phyloP scores from a whole-genome alignment of 2,797 vertebrate genomes.

The Diglossa cyanea region DNA sequence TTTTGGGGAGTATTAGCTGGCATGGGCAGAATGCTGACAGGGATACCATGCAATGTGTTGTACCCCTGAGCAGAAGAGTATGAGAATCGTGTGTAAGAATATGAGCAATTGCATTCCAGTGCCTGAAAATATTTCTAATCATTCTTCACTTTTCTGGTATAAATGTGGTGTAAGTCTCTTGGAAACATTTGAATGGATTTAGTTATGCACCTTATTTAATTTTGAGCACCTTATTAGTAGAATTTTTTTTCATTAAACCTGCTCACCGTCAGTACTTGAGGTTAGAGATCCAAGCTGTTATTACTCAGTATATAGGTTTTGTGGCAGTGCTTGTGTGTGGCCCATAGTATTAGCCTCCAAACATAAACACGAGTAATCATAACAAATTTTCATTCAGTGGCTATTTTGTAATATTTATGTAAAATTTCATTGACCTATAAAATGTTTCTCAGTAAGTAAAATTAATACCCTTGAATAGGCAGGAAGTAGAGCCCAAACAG shows the following conservation, averaged over 20 bases:
- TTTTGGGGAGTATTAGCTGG: not conserved
- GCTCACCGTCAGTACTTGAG: not conserved
- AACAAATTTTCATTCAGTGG: constrained; percentile 22
- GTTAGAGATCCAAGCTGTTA: not conserved
- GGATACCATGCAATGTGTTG: not conserved
- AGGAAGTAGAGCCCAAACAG: constrained; percentile 13
- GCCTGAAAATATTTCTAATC: not conserved
- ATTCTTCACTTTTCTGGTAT: not conserved
- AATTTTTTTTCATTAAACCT: not conserved
- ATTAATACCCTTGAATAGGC: constrained; percentile 8
- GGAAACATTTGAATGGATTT: not conserved
- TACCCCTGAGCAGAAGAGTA: not conserved
- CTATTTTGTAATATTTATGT: constrained; percentile 39
- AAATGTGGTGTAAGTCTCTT: not conserved
- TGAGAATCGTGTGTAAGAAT: not conserved
- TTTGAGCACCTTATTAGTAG: not conserved
- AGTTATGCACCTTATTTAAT: not conserved
- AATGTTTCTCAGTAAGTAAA: constrained; percentile 18
- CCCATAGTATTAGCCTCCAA: constrained; percentile 21
- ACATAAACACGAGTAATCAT: constrained; percentile 29
- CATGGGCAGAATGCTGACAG: not conserved
- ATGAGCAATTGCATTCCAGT: not conserved
- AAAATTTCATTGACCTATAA: constrained; percentile 47
- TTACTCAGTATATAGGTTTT: not conserved
- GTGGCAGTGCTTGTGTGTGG: constrained; percentile 34